phyloP scores from a whole-genome alignment of 2,113 vertebrate genomes.

The Rhinoptilus africanus region DNA sequence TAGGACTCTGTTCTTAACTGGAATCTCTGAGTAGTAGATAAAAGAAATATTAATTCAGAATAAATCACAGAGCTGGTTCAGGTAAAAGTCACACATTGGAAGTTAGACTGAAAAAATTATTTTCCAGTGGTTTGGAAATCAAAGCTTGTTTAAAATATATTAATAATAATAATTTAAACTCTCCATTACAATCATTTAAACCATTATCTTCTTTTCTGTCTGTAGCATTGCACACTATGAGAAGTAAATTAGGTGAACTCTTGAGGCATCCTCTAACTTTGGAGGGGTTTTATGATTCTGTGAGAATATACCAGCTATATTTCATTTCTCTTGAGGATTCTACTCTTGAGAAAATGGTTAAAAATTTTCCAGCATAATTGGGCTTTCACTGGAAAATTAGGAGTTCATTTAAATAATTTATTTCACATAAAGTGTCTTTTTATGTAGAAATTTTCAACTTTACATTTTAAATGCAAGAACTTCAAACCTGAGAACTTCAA shows the following conservation, averaged over 20 bases:
- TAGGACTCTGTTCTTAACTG: not conserved
- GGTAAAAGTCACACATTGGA: not conserved
- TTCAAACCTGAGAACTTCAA: constrained; percentile 31
- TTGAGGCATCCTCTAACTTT: constrained; percentile 12
- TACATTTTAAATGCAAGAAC: constrained; percentile 52
- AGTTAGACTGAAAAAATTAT: not conserved
- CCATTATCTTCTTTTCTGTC: not conserved
- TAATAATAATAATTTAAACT: constrained; percentile 12
- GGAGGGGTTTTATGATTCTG: constrained; percentile 45
- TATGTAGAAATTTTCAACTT: constrained; percentile 60
- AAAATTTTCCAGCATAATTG: constrained; percentile 66
- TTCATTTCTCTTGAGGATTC: constrained; percentile 59
- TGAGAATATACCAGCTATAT: constrained; percentile 44
- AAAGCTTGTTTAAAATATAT: not conserved
- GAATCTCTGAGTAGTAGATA: not conserved
- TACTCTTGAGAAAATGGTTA: constrained; percentile 60
- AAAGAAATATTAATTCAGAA: not conserved
- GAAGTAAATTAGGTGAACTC: constrained; percentile 40
- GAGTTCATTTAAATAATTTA: constrained; percentile 70
- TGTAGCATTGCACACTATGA: not conserved
- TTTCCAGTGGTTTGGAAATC: constrained; percentile 14
- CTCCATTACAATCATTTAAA: not conserved
- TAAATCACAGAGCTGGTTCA: not conserved
- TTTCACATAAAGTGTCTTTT: constrained; percentile 66
- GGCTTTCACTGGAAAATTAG: constrained; percentile 66